Conservation (phyloP, 2,888 invertebrate genomes). For the Luffia ferchaultella region DNA sequence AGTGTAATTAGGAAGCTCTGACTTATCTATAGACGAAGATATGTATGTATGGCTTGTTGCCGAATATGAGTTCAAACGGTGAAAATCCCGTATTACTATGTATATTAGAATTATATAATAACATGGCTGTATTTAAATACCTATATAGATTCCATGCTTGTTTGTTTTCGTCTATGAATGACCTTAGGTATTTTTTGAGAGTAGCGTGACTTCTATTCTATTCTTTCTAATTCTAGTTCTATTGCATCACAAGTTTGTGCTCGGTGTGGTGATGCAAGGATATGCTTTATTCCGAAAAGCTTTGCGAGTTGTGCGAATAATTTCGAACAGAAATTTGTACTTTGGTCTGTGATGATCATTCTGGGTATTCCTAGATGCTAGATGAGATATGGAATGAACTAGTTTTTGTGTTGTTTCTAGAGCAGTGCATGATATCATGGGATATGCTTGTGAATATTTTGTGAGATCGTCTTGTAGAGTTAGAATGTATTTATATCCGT, state of each 20-base stretch:
- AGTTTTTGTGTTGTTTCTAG: too few species aligned
- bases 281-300: not conserved
- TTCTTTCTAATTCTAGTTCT: too few species aligned
- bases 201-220: not conserved
- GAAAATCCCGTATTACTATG: not conserved
- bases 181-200: not conserved
- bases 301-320: too few species aligned
- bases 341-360: too few species aligned
- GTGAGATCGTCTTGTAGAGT: not conserved
- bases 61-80: not conserved
- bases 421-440: not conserved
- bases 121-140: not conserved
- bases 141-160: not conserved
- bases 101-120: not conserved
- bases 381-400: too few species aligned
- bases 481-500: not conserved
- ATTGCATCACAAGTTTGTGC: not conserved
- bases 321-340: not conserved
- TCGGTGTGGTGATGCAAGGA: not conserved
- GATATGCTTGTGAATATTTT: not conserved
- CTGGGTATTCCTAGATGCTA: too few species aligned
- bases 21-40: not conserved
- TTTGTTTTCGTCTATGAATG: not conserved
- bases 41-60: not conserved
- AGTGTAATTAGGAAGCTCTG: not conserved